These are phyloP conservation scores for Ephydatia muelleri DNA, from an alignment of 37 sponge, comb jelly and placozoan species.

Conservation along the genomic window DNA sequence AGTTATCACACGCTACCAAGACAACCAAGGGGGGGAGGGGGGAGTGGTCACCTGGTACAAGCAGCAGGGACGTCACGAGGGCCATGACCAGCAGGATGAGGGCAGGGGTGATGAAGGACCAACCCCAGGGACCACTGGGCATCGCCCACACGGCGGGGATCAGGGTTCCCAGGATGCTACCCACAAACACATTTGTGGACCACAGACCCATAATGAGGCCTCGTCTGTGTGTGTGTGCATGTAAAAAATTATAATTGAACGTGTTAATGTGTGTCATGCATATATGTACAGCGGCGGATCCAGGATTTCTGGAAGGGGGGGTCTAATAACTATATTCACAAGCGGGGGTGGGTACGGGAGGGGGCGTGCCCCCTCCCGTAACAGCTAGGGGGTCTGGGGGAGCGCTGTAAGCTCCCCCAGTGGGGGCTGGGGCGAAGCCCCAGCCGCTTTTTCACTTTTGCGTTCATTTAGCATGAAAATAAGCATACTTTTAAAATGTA, in stretches of 20 bases:
- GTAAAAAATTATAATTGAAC: background rate
- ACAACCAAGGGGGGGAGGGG: conserved; percentile 2
- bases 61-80: conserved; percentile 42
- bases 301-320: no score
- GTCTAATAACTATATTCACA: no score
- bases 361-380: no score
- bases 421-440: no score
- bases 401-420: no score
- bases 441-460: no score
- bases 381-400: no score
- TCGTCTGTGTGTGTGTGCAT: conserved; percentile 58
- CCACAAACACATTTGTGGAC: conserved; percentile 91
- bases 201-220: conserved; percentile 96
- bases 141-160: conserved; percentile 83
- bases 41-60: conserved; percentile 54
- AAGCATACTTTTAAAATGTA: no score
- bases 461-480: no score
- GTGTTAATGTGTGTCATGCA: no score
- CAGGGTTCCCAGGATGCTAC: conserved; percentile 90
- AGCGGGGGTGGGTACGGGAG: no score
- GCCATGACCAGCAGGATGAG: conserved; percentile 52
- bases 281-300: no score
- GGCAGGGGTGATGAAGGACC: conserved; percentile 69
- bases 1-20: background rate
- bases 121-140: conserved; percentile 53